Percentiles rank a stretch among this genome's conserved stretches.
phyloP scores from a whole-genome alignment of 30 jellyfish, hydroid and myxozoan species.

The Chrysaora quinquecirrha region DNA sequence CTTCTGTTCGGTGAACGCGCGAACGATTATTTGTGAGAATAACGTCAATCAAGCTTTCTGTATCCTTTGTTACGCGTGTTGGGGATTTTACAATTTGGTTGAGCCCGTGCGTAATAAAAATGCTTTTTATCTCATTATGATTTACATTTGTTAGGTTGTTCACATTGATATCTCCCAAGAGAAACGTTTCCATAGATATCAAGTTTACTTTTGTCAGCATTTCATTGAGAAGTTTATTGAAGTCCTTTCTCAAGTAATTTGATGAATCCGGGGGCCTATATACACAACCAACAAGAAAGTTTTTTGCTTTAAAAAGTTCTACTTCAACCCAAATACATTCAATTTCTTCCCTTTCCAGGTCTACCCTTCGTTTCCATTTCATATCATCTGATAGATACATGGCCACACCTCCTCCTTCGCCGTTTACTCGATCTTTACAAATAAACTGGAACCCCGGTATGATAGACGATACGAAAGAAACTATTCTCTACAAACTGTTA shows the following conservation, averaged over 20 bases:
- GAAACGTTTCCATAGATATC: background rate
- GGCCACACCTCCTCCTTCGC: conserved; percentile 28
- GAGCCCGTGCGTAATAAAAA: background rate
- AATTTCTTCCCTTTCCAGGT: conserved; percentile 18
- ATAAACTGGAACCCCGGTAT: conserved; percentile 6
- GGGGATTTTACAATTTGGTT: background rate
- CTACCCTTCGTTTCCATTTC: conserved; percentile 22
- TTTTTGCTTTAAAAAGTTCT: conserved; percentile 12
- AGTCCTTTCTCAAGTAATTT: background rate
- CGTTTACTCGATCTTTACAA: conserved; percentile 9
- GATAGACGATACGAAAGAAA: background rate
- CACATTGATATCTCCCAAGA: conserved; percentile 13
- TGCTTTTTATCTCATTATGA: background rate
- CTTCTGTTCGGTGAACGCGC: background rate
- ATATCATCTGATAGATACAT: conserved; percentile 11
- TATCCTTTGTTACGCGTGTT: background rate
- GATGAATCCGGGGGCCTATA: conserved; percentile 8
- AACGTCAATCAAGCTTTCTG: conserved; percentile 2
- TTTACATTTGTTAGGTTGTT: background rate
- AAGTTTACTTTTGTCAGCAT: background rate
- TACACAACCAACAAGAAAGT: background rate
- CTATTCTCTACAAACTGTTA: no score
- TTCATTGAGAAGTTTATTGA: background rate
- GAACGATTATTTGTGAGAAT: conserved; percentile 1
- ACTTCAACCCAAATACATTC: conserved; percentile 24